Evolutionary conservation across 1,140 invertebrate genomes (phyloP).

Genomic region (Drosophila pruinosa): DNA sequence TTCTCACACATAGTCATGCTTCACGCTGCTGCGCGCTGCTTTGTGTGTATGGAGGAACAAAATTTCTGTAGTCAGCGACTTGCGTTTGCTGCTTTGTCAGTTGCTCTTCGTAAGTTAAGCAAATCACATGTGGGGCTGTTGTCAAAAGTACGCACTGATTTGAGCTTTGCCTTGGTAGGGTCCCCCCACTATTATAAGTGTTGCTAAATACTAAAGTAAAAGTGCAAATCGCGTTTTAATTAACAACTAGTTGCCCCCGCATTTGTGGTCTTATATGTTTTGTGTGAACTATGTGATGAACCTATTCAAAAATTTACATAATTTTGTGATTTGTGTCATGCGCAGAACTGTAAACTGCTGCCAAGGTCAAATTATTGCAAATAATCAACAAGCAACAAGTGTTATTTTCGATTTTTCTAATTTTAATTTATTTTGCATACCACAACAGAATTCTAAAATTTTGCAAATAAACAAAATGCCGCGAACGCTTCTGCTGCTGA

Average conservation of each 20-base stretch:
- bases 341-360: slow-evolving; percentile 45
- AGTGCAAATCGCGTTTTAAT: slow-evolving; percentile 28
- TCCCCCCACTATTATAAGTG: neutral
- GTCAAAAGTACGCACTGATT: slow-evolving; percentile 29
- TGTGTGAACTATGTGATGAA: slow-evolving; percentile 3
- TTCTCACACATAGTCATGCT: neutral
- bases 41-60: neutral
- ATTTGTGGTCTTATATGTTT: neutral
- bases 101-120: slow-evolving; percentile 45
- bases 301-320: slow-evolving; percentile 59
- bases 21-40: neutral
- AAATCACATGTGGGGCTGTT: slow-evolving; percentile 30
- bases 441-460: slow-evolving; percentile 1
- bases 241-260: neutral
- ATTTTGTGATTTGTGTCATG: slow-evolving; percentile 61
- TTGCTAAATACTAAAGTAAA: slow-evolving; percentile 15
- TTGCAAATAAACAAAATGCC: slow-evolving; percentile 15
- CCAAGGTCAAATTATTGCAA: slow-evolving; percentile 55
- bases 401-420: slow-evolving; percentile 45
- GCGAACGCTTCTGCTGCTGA: slow-evolving; percentile 28
- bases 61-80: neutral
- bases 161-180: slow-evolving; percentile 15
- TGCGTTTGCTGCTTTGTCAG: slow-evolving; percentile 36
- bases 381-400: slow-evolving; percentile 58
- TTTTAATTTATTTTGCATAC: slow-evolving; percentile 20